Evolutionary conservation across 2,113 vertebrate species (phyloP), one percentile per base, ranked within the genome.

Genomic region (Amazona guildingii): DNA sequence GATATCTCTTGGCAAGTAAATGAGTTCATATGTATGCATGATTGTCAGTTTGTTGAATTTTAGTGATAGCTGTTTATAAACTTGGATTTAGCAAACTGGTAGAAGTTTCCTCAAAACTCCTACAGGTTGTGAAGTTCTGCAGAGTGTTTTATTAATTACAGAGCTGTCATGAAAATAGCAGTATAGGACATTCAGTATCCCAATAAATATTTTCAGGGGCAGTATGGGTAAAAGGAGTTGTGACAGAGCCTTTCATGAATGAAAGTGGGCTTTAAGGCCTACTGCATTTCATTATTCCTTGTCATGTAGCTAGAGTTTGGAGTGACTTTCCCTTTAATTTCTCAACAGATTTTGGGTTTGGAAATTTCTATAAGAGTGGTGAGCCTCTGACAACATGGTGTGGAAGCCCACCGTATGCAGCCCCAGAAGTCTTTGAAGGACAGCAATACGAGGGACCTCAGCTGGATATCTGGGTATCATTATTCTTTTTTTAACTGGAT

Each of bases 381-480:
- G 98, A 99, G 96, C 99, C 99, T 76, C 97, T 99, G 96, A 98
- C 98, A 10, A 99, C 99, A 0, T 99, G 99, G 99, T 99, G 99
- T 72, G 99, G 99, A 81, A 99, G 99, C 97, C 99, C 99, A 17
- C 99, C 99, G 0, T 99, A 99, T 3, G 99, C 99, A 61, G 99
- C 99, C 85, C 99, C 99, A 0, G 99, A 99, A 92, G 99, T 99
- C 43, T 99, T 99, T 87, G 99, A 99, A 96, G 99, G 99, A 49
- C 99, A 99, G 93, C 99, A 99, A 69, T 99, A 99, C 18, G 99
- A 99, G 96, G 99, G 99, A 73, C 99, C 99, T 29, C 99, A 99
- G 97, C 98, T 99, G 95, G 99, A 99, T 97, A 99, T 99, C 92
- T 99, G 99, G 99, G 99, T 99, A 98, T 96, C 37, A 4, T 14